These are phyloP conservation scores for Minunthozetes semirufus DNA, from an alignment of 2,888 invertebrate species.

Conservation along the genomic window DNA sequence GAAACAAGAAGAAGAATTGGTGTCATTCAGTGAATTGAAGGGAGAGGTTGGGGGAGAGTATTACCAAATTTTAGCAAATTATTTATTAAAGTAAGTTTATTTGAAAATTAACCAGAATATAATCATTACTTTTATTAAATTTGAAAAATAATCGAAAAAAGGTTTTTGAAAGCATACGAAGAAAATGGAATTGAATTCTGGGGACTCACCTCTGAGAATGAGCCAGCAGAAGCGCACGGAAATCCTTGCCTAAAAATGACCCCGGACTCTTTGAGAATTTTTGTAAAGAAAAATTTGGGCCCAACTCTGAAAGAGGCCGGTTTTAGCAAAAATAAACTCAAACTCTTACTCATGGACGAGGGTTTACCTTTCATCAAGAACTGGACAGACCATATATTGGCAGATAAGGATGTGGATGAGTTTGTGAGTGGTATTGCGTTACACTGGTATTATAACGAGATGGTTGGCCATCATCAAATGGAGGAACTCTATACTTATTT, in stretches of 20 bases:
- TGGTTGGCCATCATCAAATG: neutral
- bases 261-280: constrained; percentile 54
- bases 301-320: constrained; percentile 59
- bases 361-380: constrained; percentile 40
- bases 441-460: constrained; percentile 66
- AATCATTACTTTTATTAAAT: no score
- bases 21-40: constrained; percentile 51
- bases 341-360: constrained; percentile 68
- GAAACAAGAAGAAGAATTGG: constrained; percentile 53
- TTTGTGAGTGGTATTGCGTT: constrained; percentile 65
- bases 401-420: constrained; percentile 45
- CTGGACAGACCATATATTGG: constrained; percentile 39
- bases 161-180: constrained; percentile 55
- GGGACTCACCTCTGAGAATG: constrained; percentile 81
- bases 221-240: constrained; percentile 58
- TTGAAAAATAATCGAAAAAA: no score
- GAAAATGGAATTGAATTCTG: constrained; percentile 58
- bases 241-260: constrained; percentile 13
- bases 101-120: neutral
- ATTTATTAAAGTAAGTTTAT: neutral
- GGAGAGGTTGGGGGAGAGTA: constrained; percentile 49
- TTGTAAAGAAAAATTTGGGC: constrained; percentile 65
- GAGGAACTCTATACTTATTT: constrained; percentile 52
- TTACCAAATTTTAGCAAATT: constrained; percentile 54
- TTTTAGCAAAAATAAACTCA: constrained; percentile 52